Evolutionary conservation across 2,113 vertebrate species (phyloP).

Genomic region (Crotalus viridis): DNA sequence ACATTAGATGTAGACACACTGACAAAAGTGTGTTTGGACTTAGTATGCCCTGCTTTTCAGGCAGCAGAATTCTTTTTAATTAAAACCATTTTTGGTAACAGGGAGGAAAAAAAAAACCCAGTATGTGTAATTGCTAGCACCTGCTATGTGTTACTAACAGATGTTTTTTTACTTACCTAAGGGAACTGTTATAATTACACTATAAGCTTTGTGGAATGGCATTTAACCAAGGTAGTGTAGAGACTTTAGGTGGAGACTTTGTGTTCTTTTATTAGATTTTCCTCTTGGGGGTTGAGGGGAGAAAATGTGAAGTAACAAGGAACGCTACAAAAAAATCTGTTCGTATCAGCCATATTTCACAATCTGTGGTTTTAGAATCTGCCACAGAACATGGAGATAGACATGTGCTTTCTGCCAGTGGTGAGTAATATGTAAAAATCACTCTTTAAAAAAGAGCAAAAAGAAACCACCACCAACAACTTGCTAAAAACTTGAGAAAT

Average conservation of each 20-base stretch:
- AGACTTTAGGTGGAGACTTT: constrained; percentile 70
- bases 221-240: constrained; percentile 72
- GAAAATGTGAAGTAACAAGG: constrained; percentile 11
- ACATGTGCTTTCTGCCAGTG: not conserved
- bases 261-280: constrained; percentile 57
- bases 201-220: constrained; percentile 70
- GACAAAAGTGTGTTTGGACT: constrained; percentile 69
- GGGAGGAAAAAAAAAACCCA: constrained; percentile 61
- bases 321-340: constrained; percentile 22
- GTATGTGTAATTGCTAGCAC: constrained; percentile 79
- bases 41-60: constrained; percentile 66
- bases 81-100: constrained; percentile 66
- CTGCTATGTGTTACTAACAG: constrained; percentile 78
- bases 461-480: not conserved
- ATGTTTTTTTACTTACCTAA: constrained; percentile 78
- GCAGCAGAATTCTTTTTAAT: constrained; percentile 79
- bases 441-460: not conserved
- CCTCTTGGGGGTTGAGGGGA: constrained; percentile 5
- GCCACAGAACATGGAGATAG: not conserved
- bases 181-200: constrained; percentile 79
- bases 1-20: constrained; percentile 54
- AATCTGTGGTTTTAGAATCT: not conserved
- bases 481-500: not conserved
- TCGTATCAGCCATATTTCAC: constrained; percentile 9
- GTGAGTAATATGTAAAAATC: not conserved